Conservation (phyloP, 2,113 vertebrate genomes). For the Osmerus eperlanus region DNA sequence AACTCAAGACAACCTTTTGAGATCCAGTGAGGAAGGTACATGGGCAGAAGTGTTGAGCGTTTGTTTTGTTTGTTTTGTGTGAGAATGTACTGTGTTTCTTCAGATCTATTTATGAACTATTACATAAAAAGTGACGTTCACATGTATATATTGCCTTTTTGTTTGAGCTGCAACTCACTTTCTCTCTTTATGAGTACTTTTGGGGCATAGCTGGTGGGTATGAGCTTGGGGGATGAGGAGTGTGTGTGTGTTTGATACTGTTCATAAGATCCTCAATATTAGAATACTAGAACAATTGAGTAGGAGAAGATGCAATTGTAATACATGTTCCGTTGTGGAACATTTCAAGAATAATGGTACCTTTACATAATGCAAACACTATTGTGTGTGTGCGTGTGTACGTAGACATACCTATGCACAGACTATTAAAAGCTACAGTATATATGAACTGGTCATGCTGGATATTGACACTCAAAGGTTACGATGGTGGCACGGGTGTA, state of each 20-base stretch:
- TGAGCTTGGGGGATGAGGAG: no score
- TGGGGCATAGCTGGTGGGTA: no score
- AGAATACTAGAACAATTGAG: no score
- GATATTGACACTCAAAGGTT: not conserved
- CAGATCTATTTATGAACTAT: slow-evolving; percentile 43
- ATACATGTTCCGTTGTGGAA: not conserved
- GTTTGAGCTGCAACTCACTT: slow-evolving; percentile 48
- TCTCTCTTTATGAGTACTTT: not conserved
- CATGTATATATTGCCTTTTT: slow-evolving; percentile 81
- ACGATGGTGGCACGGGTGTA: not conserved
- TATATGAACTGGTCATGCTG: not conserved
- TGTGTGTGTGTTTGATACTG: no score
- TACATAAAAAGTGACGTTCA: slow-evolving; percentile 41
- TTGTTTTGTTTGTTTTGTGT: slow-evolving; percentile 14
- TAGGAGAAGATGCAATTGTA: no score
- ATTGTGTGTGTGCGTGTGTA: not conserved
- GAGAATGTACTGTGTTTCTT: slow-evolving; percentile 62
- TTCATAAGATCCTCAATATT: no score
- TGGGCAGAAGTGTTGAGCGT: slow-evolving; percentile 11
- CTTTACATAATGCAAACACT: no score
- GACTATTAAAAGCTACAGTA: not conserved
- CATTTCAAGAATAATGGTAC: not conserved
- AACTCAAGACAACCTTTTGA: slow-evolving; percentile 15
- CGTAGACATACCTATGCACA: not conserved
- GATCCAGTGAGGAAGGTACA: slow-evolving; percentile 23